These are phyloP conservation scores for Zoanthus solanderi DNA, from an alignment of 92 coral and sea anemone species.

Conservation along the genomic window DNA sequence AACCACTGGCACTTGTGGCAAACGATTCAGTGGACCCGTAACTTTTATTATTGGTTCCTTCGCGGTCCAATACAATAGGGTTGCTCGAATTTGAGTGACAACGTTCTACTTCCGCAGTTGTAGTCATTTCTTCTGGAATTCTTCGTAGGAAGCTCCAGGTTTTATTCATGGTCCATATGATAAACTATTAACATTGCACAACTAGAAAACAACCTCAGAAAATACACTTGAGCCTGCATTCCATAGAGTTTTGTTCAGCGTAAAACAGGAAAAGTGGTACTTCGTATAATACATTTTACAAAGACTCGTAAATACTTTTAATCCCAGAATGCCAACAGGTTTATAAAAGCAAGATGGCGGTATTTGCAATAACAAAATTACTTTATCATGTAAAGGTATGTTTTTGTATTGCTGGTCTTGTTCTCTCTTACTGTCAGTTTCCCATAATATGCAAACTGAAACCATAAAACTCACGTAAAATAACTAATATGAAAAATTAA, in stretches of 20 bases:
- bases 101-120: constrained; percentile 17
- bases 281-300: background rate
- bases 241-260: background rate
- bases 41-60: background rate
- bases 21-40: background rate
- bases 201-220: background rate
- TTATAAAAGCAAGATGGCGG: constrained; percentile 43
- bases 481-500: too few relatives aligned
- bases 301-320: background rate
- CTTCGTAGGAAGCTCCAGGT: background rate
- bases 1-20: background rate
- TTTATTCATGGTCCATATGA: background rate
- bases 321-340: background rate
- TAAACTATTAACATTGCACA: background rate
- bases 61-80: background rate
- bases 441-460: background rate
- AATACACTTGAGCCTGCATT: background rate
- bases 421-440: background rate
- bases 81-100: background rate
- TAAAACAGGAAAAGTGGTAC: background rate
- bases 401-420: background rate
- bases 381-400: constrained; percentile 14
- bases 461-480: too few relatives aligned
- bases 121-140: constrained; percentile 7
- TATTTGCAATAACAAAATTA: background rate